Conservation (phyloP, 2,797 vertebrate species). For the Anabacerthia variegaticeps region DNA sequence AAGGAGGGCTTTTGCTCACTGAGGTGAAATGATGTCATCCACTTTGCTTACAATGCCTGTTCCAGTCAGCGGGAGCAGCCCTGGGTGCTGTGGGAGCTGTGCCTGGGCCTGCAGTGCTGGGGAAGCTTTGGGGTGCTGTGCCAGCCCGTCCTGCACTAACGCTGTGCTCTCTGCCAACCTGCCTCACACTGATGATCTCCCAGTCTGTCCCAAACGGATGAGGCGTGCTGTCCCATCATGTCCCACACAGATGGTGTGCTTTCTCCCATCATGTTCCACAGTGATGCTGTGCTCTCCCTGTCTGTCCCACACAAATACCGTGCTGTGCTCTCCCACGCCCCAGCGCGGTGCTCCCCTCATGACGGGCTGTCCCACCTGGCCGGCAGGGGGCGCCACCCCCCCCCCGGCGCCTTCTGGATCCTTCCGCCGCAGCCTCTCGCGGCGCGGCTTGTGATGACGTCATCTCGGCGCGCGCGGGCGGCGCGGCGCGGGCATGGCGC, state of each 20-base stretch:
- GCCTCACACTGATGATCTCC: background rate
- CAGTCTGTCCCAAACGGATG: rapidly evolving
- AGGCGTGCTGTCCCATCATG: rapidly evolving
- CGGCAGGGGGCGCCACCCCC: background rate
- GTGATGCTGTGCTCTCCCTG: rapidly evolving
- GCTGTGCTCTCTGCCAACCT: too few species aligned
- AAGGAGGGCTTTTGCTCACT: rapidly evolving
- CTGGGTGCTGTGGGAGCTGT: rapidly evolving
- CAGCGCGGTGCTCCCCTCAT: background rate
- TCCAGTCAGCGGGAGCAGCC: rapidly evolving
- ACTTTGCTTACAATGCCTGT: rapidly evolving
- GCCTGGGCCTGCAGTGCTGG: background rate
- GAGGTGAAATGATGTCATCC: rapidly evolving
- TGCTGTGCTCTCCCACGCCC: too few species aligned
- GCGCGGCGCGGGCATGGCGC: constrained; percentile 3
- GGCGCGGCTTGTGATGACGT: rapidly evolving
- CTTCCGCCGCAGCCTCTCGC: rapidly evolving
- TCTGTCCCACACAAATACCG: rapidly evolving
- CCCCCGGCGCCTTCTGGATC: rapidly evolving
- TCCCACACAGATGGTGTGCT: rapidly evolving
- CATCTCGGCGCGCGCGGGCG: background rate
- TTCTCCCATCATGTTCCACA: background rate
- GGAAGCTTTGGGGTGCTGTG: background rate
- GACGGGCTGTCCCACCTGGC: rapidly evolving
- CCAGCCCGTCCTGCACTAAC: rapidly evolving